Evolutionary conservation across 2,888 invertebrate species (phyloP).

Genomic region (Xanthostigma xanthostigma): DNA sequence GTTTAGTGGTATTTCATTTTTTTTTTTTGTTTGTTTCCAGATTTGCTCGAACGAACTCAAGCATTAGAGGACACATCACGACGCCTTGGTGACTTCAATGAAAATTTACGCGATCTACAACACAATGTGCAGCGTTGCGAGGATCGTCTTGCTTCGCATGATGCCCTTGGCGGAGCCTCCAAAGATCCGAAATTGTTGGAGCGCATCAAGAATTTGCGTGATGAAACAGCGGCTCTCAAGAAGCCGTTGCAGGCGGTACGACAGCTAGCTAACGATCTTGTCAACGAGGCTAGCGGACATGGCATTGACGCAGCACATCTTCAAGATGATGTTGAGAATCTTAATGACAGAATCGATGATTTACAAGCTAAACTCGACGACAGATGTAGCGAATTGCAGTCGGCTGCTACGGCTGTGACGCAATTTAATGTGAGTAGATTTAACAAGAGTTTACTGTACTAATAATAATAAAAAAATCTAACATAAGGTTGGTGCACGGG

Average conservation of each 20-base stretch:
- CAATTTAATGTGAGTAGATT: constrained; percentile 53
- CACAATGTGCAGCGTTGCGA: constrained; percentile 77
- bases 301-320: constrained; percentile 64
- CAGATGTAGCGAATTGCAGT: constrained; percentile 63
- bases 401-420: constrained; percentile 72
- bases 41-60: constrained; percentile 59
- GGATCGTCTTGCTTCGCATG: constrained; percentile 63
- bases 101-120: constrained; percentile 70
- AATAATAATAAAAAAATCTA: neutral
- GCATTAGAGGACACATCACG: constrained; percentile 70
- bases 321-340: constrained; percentile 58
- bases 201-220: constrained; percentile 65
- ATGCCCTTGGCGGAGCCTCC: constrained; percentile 56
- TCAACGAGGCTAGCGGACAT: constrained; percentile 57
- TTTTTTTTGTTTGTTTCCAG: constrained; percentile 23
- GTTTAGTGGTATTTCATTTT: neutral
- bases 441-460: neutral
- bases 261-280: constrained; percentile 61
- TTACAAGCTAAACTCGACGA: constrained; percentile 63
- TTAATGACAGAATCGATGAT: constrained; percentile 63
- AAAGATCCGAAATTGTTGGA: constrained; percentile 74
- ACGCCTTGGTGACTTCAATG: constrained; percentile 70
- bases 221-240: constrained; percentile 64
- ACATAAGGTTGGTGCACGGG: too few species aligned
- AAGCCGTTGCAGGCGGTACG: constrained; percentile 54